Evolutionary conservation across 2,888 invertebrate species (phyloP).

Genomic region (Thymelicus acteon): DNA sequence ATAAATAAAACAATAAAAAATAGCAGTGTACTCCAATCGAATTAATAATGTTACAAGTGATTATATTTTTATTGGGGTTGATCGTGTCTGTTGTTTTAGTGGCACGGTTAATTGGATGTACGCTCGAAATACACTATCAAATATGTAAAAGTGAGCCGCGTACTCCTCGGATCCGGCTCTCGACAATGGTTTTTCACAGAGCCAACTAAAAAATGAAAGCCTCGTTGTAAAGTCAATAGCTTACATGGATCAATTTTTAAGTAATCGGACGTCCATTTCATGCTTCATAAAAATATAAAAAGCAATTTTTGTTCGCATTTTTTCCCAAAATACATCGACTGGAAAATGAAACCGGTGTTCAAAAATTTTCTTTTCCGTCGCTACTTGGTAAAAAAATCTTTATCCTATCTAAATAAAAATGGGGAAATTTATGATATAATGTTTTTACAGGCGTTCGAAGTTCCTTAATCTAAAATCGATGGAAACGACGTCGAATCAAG

Average conservation of each 20-base stretch:
- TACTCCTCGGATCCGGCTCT: slow-evolving; percentile 47
- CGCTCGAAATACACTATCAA: slow-evolving; percentile 46
- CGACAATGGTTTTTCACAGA: slow-evolving; percentile 50
- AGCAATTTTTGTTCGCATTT: slow-evolving; percentile 10
- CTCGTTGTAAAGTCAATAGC: slow-evolving; percentile 44
- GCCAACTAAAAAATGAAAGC: slow-evolving; percentile 50
- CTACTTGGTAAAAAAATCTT: slow-evolving; percentile 40
- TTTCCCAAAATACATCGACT: slow-evolving; percentile 15
- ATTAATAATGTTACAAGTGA: slow-evolving; percentile 33
- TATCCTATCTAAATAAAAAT: slow-evolving; percentile 47
- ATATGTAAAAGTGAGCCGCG: slow-evolving; percentile 48
- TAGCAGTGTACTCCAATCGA: slow-evolving; percentile 25
- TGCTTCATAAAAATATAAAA: slow-evolving; percentile 29
- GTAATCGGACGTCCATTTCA: slow-evolving; percentile 31
- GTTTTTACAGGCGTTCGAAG: slow-evolving; percentile 78
- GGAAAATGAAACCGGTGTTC: slow-evolving; percentile 27
- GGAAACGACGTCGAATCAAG: slow-evolving; percentile 75
- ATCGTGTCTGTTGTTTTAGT: slow-evolving; percentile 42
- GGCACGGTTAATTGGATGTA: slow-evolving; percentile 49
- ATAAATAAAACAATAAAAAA: background rate
- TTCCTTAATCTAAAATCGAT: slow-evolving; percentile 84
- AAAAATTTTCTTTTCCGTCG: slow-evolving; percentile 14
- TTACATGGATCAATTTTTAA: slow-evolving; percentile 42
- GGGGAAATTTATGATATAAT: slow-evolving; percentile 76
- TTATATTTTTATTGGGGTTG: slow-evolving; percentile 25